Base-by-base conservation (phyloP, 1,140 invertebrate species). In the Neodiprion virginianus region DNA sequence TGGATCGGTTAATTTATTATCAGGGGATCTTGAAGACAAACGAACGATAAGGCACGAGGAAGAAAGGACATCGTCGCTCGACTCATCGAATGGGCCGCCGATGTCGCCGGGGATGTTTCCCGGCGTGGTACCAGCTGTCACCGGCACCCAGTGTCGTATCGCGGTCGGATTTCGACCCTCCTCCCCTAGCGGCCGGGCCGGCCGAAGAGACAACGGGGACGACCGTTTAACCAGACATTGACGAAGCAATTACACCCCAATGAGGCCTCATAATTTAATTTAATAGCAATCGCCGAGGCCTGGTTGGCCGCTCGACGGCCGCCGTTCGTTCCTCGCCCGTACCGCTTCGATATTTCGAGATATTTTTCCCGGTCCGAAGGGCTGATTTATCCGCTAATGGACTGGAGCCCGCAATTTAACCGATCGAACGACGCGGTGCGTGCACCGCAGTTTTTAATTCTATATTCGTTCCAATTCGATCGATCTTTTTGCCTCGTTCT, bases 171-270 rank as follows among this genome's bases (percentile, higher is more conserved):
- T 47, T 69, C 67, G 7, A 21, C 12, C 67, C 12, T 21, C 40
- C 12, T 69, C 17, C 21, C 23, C 17, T 7, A 69, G 12, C 61
- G 61, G 61, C 40, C 7, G 40, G 61, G 61, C 40, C 7, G 40
- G 17, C 40, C 69, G 65, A 72, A 69, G 50, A 74, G 75, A 73
- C 47, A 69, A 77, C 67, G 67, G 76, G 69, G 77, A 72, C 65
- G 77, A 76, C 76, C 72, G 75, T 77, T 76, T 81, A 82, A 79
- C 77, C 75, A 83, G 77, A 81, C 80, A 78, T 74, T 81, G 82
- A 83, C 80, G 77, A 77, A 71, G 80, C 79, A 83, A 83, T 83
- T 83, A 82, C 78, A 72, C 78, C 72, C 77, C 78, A 81, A 77
- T 8, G 53, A 61, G 53, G n/a, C 53, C 53, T 61, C n/a, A 61